These are phyloP conservation scores for Platyscapa corneri DNA, from an alignment of 1,140 invertebrate species.

Conservation along the genomic window DNA sequence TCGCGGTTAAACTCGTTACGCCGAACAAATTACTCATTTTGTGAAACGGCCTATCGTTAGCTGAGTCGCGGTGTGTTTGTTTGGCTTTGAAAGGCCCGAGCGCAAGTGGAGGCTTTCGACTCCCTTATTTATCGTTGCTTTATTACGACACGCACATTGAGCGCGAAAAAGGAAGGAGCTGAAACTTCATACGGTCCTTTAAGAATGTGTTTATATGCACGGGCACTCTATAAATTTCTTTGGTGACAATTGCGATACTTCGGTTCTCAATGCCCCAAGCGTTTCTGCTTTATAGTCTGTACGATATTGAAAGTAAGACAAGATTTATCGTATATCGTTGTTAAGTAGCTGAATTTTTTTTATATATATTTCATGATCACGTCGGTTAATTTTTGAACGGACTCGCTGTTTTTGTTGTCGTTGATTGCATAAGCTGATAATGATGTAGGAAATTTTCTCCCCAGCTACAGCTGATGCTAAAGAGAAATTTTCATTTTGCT, in stretches of 20 bases:
- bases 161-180: background rate
- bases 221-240: slow-evolving; percentile 19
- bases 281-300: background rate
- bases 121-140: slow-evolving; percentile 34
- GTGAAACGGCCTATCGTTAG: slow-evolving; percentile 32
- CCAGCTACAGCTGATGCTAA: background rate
- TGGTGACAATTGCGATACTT: background rate
- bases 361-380: background rate
- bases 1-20: slow-evolving; percentile 54
- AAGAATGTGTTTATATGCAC: background rate
- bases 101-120: background rate
- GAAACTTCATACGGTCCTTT: background rate
- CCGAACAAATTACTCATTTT: slow-evolving; percentile 51
- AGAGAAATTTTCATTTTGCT: background rate
- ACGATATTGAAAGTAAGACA: background rate
- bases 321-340: background rate
- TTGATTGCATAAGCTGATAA: background rate
- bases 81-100: slow-evolving; percentile 3
- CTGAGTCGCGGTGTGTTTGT: slow-evolving; percentile 1
- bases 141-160: slow-evolving; percentile 2
- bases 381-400: background rate
- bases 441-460: background rate
- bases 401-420: background rate
- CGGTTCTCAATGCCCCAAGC: background rate
- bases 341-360: background rate